Conservation (phyloP, 2,797 vertebrate genomes). For the Sebastes steindachneri region DNA sequence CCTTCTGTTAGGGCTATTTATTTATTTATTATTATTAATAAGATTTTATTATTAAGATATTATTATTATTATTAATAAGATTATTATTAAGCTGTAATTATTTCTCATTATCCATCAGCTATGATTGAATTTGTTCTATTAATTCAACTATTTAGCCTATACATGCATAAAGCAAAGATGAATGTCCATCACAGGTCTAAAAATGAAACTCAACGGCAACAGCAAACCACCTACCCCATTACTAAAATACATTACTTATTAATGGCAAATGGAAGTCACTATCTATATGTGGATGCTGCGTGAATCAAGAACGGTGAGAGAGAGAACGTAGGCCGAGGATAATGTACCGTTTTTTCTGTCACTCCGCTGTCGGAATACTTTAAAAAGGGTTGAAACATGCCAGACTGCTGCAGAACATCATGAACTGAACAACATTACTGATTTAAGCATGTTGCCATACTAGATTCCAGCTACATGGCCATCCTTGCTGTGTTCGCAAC, state of each 20-base stretch:
- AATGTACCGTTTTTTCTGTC: background rate
- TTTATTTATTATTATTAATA: background rate
- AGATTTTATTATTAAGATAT: no score
- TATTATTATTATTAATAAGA: no score
- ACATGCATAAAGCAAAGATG: background rate
- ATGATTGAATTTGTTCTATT: background rate
- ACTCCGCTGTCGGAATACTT: background rate
- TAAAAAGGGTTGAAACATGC: constrained; percentile 1
- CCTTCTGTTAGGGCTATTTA: background rate
- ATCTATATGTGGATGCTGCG: background rate
- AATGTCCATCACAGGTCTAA: background rate
- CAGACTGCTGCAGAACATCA: background rate
- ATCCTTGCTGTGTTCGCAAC: background rate
- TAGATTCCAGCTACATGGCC: background rate
- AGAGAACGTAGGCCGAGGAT: background rate
- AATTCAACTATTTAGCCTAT: background rate
- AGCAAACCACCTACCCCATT: background rate
- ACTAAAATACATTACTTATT: background rate
- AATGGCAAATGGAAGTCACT: background rate
- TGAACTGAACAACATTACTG: background rate
- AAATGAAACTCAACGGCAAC: background rate
- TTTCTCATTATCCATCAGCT: background rate
- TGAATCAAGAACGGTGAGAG: background rate
- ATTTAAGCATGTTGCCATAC: background rate
- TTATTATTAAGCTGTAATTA: background rate